A percentile compares a stretch with the other conserved stretches of the same genome.
Conservation (phyloP, 2,888 invertebrate genomes). For the Temnothorax rugatulus region DNA sequence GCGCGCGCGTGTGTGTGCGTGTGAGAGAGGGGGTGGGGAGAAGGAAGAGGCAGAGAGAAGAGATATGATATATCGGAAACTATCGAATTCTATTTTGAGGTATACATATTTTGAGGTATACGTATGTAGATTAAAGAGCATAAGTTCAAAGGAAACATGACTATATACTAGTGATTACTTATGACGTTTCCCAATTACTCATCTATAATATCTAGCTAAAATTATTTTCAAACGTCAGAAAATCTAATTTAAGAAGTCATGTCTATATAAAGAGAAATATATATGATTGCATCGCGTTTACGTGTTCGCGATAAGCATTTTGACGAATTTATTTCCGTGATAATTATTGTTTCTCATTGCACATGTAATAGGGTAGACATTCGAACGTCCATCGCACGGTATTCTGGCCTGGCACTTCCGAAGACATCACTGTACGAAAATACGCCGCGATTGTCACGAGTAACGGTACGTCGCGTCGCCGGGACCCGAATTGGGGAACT, state of each 20-base stretch:
- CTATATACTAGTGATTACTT: not conserved
- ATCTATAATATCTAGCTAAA: not conserved
- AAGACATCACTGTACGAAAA: constrained; percentile 35
- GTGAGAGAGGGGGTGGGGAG: too few relatives aligned
- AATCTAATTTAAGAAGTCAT: not conserved
- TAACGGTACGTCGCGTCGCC: not conserved
- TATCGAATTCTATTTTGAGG: not conserved
- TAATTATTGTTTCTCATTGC: not conserved
- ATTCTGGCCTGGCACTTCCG: constrained; percentile 14
- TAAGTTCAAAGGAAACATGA: not conserved
- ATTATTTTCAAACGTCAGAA: not conserved
- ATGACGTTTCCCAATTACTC: not conserved
- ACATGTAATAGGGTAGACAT: not conserved
- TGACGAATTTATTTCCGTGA: not conserved
- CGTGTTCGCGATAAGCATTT: not conserved
- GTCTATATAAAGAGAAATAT: not conserved
- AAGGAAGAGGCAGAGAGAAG: too few relatives aligned
- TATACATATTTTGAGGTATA: not conserved
- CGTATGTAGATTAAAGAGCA: not conserved
- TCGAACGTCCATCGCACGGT: not conserved
- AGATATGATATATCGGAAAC: not conserved
- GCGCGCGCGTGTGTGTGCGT: not conserved
- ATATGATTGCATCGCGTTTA: not conserved
- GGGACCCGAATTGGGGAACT: constrained; percentile 63
- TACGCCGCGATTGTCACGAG: constrained; percentile 60